Evolutionary conservation across 2,888 invertebrate genomes (phyloP), one percentile per base, ranked within the genome.

Genomic region (Agrochola lota): DNA sequence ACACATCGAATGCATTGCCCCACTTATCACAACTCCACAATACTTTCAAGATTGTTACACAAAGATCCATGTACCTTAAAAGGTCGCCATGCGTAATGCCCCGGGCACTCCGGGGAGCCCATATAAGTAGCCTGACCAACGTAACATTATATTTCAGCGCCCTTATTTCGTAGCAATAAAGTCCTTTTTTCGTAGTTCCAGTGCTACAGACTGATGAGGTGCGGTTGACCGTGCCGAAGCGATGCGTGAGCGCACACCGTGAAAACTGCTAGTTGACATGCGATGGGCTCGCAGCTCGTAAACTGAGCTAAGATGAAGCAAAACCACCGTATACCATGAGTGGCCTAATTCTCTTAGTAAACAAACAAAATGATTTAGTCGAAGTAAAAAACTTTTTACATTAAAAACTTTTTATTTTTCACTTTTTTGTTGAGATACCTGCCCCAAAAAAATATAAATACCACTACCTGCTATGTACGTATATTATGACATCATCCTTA

Each of bases 211-310:
- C 7, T 35, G n/a, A 23, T 35, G 6, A 62, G 1, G 20, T 20
- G 62, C 5, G 6, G 17, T 35, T 55, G 23, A n/a, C 17, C 17
- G 17, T 35, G 55, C 43, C 17, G n/a, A 26, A 49, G 60, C 17
- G 2, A 20, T 71, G 30, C 17, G 35, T 46, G 57, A 12, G 30
- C 20, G 17, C 23, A 63, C 43, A 40, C 49, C 66, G 66, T 67
- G 68, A 62, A 74, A 79, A 78, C 69, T 74, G 57, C 62, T 8
- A n/a, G 60, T 70, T 49, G 43, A 66, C 74, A 83, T 70, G 69
- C 84, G 6, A 83, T 30, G 55, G 52, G 46, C 59, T 72, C 35
- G 9, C 72, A 72, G 30, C 52, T 60, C 68, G 12, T 78, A 69
- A 79, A 67, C 26, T 67, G 43, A 59, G 55, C 57, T 67, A 30